These are phyloP conservation scores for Oxystoma pomonae DNA, from an alignment of 2,888 invertebrate species.

Conservation along the genomic window DNA sequence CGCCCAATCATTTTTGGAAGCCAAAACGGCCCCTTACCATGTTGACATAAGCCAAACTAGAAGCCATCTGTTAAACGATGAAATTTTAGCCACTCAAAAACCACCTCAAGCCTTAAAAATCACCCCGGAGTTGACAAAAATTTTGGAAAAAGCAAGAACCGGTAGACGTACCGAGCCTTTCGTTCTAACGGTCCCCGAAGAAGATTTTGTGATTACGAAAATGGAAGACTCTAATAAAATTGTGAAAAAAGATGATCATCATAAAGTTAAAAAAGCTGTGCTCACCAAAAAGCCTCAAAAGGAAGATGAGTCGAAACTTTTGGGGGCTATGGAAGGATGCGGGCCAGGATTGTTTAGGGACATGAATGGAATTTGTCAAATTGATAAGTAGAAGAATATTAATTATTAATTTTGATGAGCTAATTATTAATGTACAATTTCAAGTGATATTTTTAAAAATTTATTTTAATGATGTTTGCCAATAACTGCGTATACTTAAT, in stretches of 20 bases:
- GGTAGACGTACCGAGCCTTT: constrained; percentile 33
- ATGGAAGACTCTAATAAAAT: constrained; percentile 29
- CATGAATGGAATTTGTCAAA: constrained; percentile 58
- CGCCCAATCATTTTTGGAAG: constrained; percentile 60
- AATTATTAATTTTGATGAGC: no score
- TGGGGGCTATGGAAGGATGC: constrained; percentile 70
- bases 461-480: no score
- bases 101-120: constrained; percentile 18
- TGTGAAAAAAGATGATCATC: constrained; percentile 31
- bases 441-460: no score
- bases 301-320: constrained; percentile 49
- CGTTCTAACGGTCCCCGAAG: constrained; percentile 35
- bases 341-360: constrained; percentile 69
- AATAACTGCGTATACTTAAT: no score
- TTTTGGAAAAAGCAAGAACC: constrained; percentile 3
- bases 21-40: constrained; percentile 61
- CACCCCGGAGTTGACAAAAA: constrained; percentile 19
- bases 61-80: constrained; percentile 21
- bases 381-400: background rate
- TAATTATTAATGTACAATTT: no score
- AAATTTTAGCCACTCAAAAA: constrained; percentile 21
- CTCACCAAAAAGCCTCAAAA: background rate
- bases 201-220: constrained; percentile 29
- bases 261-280: constrained; percentile 28
- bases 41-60: constrained; percentile 55